Conservation (phyloP, 2,888 invertebrate species). For the Andrena fulva region DNA sequence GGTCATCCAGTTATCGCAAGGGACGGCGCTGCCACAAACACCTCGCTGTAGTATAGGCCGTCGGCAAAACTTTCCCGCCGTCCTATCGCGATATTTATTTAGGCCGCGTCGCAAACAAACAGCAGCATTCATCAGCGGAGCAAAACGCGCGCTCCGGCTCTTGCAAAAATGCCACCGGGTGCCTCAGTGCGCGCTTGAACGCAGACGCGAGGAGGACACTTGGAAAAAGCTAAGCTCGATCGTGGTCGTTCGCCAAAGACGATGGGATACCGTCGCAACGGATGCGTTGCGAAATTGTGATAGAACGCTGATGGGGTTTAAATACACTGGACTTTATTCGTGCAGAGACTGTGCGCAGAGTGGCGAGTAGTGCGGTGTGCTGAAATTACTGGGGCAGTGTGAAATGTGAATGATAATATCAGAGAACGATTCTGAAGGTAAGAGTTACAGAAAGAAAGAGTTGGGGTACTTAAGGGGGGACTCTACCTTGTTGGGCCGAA, state of each 20-base stretch:
- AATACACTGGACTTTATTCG: not conserved
- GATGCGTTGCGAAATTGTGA: not conserved
- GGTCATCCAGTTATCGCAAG: constrained; percentile 74
- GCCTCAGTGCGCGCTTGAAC: constrained; percentile 23
- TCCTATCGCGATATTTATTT: constrained; percentile 38
- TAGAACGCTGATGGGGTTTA: too few species aligned
- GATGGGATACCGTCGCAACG: not conserved
- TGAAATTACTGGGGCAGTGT: not conserved
- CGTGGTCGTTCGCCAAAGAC: not conserved
- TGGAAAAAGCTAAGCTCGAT: not conserved
- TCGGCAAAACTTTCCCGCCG: constrained; percentile 26
- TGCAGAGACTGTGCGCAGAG: not conserved
- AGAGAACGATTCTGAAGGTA: not conserved
- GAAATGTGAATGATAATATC: not conserved
- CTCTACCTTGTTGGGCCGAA: too few species aligned
- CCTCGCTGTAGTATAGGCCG: constrained; percentile 22
- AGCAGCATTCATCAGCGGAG: not conserved
- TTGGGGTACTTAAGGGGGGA: not conserved
- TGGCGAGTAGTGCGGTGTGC: not conserved
- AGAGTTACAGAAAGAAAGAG: not conserved
- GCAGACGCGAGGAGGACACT: not conserved
- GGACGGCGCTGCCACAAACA: constrained; percentile 45
- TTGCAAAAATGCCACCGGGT: not conserved
- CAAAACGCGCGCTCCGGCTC: not conserved
- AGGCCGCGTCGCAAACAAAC: constrained; percentile 40